A percentile compares a stretch with the other conserved stretches of the same genome.
Conservation (phyloP, 2,113 vertebrate genomes). For the Todiramphus chloris region DNA sequence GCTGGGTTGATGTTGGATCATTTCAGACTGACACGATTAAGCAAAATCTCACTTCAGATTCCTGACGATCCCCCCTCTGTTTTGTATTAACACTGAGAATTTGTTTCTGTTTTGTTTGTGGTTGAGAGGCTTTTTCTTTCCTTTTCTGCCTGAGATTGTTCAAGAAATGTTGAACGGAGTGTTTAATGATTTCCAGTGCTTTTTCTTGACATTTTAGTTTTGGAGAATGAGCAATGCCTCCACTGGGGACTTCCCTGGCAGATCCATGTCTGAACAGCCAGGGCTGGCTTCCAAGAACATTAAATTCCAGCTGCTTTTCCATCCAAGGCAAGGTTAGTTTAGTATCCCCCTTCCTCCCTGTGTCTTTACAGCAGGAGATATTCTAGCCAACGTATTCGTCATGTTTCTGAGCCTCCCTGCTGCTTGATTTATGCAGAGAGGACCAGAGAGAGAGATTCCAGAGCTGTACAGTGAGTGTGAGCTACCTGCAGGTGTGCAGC, state of each 20-base stretch:
- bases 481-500: not conserved
- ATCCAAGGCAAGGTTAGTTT: slow-evolving; percentile 73
- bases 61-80: not conserved
- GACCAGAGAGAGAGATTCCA: not conserved
- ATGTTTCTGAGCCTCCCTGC: slow-evolving; percentile 73
- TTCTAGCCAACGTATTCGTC: slow-evolving; percentile 73
- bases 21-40: not conserved
- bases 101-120: slow-evolving; percentile 25
- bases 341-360: slow-evolving; percentile 60
- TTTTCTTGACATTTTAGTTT: slow-evolving; percentile 52
- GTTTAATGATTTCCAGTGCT: slow-evolving; percentile 65
- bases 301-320: slow-evolving; percentile 72
- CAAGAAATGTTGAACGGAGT: slow-evolving; percentile 60
- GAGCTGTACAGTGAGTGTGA: not conserved
- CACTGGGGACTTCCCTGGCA: slow-evolving; percentile 71
- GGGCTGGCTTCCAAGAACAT: slow-evolving; percentile 74
- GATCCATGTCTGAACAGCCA: slow-evolving; percentile 60
- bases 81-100: slow-evolving; percentile 11
- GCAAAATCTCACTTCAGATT: not conserved
- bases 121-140: not conserved
- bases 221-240: slow-evolving; percentile 62
- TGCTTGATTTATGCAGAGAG: slow-evolving; percentile 71
- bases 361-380: slow-evolving; percentile 61
- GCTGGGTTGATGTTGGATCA: not conserved
- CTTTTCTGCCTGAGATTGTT: not conserved